phyloP scores from a whole-genome alignment of 2,113 vertebrate genomes.

The Gila orcuttii region DNA sequence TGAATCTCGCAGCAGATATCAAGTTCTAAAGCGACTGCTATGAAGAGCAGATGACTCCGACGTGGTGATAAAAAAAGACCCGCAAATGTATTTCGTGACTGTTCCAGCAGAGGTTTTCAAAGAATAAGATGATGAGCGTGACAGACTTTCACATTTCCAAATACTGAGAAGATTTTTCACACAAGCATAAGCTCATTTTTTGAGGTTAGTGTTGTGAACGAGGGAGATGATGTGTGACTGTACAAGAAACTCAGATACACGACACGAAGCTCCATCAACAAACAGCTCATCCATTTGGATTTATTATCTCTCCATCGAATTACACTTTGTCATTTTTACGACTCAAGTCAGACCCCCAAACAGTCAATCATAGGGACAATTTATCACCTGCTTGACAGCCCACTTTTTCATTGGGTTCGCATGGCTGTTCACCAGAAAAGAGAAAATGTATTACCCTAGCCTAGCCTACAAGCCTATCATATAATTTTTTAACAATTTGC shows the following conservation, averaged over 20 bases:
- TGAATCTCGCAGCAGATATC: conserved; percentile 41
- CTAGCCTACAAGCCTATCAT: not conserved
- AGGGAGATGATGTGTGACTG: not conserved
- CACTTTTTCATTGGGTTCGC: conserved; percentile 1
- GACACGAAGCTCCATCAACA: conserved; percentile 31
- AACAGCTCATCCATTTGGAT: conserved; percentile 26
- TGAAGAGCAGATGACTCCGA: conserved; percentile 40
- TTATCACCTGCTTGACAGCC: not conserved
- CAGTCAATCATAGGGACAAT: conserved; percentile 42
- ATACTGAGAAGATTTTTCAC: not conserved
- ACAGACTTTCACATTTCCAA: not conserved
- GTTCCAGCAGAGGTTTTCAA: conserved; percentile 22
- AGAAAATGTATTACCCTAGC: conserved; percentile 10
- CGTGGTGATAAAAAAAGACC: conserved; percentile 24
- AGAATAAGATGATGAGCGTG: not conserved
- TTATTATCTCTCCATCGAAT: conserved; percentile 41
- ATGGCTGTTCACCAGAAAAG: not conserved
- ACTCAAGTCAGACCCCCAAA: conserved; percentile 47
- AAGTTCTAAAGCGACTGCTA: conserved; percentile 39
- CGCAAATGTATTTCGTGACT: conserved; percentile 21
- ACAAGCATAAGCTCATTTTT: not conserved
- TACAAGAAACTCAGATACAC: conserved; percentile 16
- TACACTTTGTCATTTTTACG: conserved; percentile 52
- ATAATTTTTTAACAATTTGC: not conserved
- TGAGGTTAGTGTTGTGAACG: not conserved